A percentile compares a stretch with the other conserved stretches of the same genome.
Conservation (phyloP, 2,888 invertebrate species). For the Scaptodrosophila latifasciaeformis region DNA sequence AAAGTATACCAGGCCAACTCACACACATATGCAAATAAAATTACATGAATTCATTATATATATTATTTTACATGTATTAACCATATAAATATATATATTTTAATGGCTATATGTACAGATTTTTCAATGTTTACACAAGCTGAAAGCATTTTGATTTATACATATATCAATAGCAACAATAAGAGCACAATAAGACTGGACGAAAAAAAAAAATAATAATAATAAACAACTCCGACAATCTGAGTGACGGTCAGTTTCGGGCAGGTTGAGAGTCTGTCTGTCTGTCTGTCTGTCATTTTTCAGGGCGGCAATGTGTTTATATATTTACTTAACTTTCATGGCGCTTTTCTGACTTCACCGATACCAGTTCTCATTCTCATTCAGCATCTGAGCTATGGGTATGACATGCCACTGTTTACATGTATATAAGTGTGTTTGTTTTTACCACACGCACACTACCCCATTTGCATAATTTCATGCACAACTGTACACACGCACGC, state of each 20-base stretch:
- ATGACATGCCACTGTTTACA: constrained; percentile 16
- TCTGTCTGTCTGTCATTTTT: constrained; percentile 39
- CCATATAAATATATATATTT: not conserved
- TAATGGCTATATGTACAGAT: constrained; percentile 35
- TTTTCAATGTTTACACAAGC: constrained; percentile 55
- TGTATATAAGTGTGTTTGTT: constrained; percentile 29
- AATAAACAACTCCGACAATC: constrained; percentile 32
- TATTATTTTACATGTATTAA: not conserved
- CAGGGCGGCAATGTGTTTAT: constrained; percentile 56
- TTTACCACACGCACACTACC: constrained; percentile 15
- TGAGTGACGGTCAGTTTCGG: constrained; percentile 45
- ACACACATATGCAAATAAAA: not conserved
- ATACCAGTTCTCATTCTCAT: constrained; percentile 1
- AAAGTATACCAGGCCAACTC: constrained; percentile 4
- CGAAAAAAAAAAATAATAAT: constrained; percentile 29
- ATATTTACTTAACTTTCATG: constrained; percentile 64
- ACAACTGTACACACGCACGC: constrained; percentile 28
- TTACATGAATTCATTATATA: too few species aligned
- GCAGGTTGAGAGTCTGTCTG: constrained; percentile 14
- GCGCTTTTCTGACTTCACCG: not conserved
- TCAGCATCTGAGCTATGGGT: not conserved
- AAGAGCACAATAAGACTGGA: too few species aligned
- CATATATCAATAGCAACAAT: constrained; percentile 56
- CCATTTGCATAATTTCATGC: constrained; percentile 52
- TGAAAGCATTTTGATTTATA: constrained; percentile 42